Evolutionary conservation across 2,888 invertebrate genomes (phyloP), one percentile per base, ranked within the genome.

Genomic region (Dioctria rufipes): DNA sequence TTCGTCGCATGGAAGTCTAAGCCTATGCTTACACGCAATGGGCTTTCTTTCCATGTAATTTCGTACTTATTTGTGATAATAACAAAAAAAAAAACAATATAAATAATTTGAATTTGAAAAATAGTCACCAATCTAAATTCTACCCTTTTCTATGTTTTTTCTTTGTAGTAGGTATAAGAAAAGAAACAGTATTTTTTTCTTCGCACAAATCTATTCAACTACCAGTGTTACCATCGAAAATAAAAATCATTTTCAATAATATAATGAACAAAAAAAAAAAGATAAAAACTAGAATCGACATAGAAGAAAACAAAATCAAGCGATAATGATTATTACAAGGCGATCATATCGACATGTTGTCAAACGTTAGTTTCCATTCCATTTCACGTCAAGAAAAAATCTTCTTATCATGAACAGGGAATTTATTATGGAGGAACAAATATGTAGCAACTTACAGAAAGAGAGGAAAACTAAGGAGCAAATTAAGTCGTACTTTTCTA

Each of bases 391-490:
- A 6, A 51, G 6, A 6, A 51, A 25, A 11, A 58, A 4, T 46
- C 8, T 8, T n/a, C 58, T 58, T 58, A 58, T 58, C 58, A 11
- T 25, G 25, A 25, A 6, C 25, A 9, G 49, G 8, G 54, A 46
- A 40, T 49, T 39, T 11, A 9, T 51, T n/a, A 54, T 71, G 71
- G 4, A 51, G 4, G 51, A 71, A 54, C 37, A 9, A 63, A 9
- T 39, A 49, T 49, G 51, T 49, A 11, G 51, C 51, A 49, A 11
- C 51, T 49, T 9, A 5, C 25, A 6, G 66, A 66, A 5, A 42
- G 66, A 6, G 66, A 11, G 66, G 66, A 13, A 3, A 67, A 46
- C 3, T 71, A 71, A 71, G 51, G 71, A 71, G 37, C 54, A 71
- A 39, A 9, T 11, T 39, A 51, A 71, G 71, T 39, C 39, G 40